Conservation (phyloP, 2,888 invertebrate genomes). For the Autographa pulchrina region DNA sequence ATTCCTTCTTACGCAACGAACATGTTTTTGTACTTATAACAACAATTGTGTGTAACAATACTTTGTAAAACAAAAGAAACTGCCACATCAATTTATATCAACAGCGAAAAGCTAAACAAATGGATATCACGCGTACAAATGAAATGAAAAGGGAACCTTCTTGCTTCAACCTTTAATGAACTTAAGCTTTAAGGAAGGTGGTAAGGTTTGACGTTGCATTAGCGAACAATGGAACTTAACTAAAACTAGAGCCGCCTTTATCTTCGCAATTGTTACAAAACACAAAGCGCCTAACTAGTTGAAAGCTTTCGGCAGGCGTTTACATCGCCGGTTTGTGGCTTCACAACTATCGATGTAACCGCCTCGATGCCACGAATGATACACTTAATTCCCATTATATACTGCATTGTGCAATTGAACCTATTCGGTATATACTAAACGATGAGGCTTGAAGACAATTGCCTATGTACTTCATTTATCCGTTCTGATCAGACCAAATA, state of each 20-base stretch:
- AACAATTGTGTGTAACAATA: constrained; percentile 60
- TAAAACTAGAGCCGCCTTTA: constrained; percentile 79
- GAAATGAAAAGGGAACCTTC: constrained; percentile 72
- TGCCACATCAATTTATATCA: constrained; percentile 63
- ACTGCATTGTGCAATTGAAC: constrained; percentile 12
- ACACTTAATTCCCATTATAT: constrained; percentile 23
- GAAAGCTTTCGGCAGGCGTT: constrained; percentile 76
- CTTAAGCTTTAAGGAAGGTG: constrained; percentile 71
- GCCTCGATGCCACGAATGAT: constrained; percentile 37
- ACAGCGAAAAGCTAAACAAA: constrained; percentile 64
- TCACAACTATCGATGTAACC: constrained; percentile 44
- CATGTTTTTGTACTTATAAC: constrained; percentile 45
- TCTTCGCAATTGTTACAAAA: constrained; percentile 81
- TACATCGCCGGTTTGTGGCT: constrained; percentile 53
- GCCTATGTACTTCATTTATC: not conserved
- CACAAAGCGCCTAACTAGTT: constrained; percentile 77
- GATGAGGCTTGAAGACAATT: not conserved
- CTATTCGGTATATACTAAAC: constrained; percentile 1
- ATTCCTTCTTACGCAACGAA: constrained; percentile 39
- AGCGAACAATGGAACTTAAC: constrained; percentile 81
- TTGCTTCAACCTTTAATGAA: constrained; percentile 78
- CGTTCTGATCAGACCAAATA: too few species aligned
- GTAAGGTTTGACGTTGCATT: constrained; percentile 81
- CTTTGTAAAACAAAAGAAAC: constrained; percentile 68
- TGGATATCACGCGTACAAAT: constrained; percentile 60